Evolutionary conservation across 2,888 invertebrate genomes (phyloP).

Genomic region (Bhutanitis thaidina): DNA sequence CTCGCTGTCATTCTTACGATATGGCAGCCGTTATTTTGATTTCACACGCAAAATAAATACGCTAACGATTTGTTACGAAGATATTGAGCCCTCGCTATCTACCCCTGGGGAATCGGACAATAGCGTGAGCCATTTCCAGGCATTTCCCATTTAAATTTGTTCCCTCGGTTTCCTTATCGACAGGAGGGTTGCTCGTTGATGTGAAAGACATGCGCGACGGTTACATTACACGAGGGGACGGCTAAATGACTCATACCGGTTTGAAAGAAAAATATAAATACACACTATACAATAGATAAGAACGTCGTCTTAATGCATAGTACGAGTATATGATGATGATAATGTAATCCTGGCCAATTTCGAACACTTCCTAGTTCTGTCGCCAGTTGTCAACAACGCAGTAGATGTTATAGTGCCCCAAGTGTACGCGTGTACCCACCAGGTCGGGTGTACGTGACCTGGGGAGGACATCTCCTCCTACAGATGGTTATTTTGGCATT

Average conservation of each 20-base stretch:
- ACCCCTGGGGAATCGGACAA: conserved; percentile 66
- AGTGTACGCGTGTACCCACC: too few species aligned
- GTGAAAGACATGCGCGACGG: conserved; percentile 34
- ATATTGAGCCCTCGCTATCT: conserved; percentile 60
- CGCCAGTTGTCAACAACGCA: too few species aligned
- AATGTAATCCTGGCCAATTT: too few species aligned
- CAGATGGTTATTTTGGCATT: too few species aligned
- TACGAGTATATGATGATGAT: too few species aligned
- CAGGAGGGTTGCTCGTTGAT: conserved; percentile 34
- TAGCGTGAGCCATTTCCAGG: conserved; percentile 73
- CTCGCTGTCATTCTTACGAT: background rate
- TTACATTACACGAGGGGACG: conserved; percentile 35
- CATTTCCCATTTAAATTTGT: conserved; percentile 73
- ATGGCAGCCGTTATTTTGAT: conserved; percentile 51
- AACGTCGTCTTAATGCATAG: too few species aligned
- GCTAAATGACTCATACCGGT: conserved; percentile 37
- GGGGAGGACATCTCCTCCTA: too few species aligned
- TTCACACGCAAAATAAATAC: conserved; percentile 67
- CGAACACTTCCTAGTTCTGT: too few species aligned
- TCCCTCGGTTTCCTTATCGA: conserved; percentile 66
- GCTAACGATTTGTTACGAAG: conserved; percentile 54
- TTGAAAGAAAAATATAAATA: conserved; percentile 4
- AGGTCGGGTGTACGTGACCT: too few species aligned
- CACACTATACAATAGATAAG: conserved; percentile 1
- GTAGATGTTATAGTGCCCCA: too few species aligned